Evolutionary conservation across 2,888 invertebrate genomes (phyloP), one percentile per base, ranked within the genome.

Genomic region (Acanthoscelides obtectus): DNA sequence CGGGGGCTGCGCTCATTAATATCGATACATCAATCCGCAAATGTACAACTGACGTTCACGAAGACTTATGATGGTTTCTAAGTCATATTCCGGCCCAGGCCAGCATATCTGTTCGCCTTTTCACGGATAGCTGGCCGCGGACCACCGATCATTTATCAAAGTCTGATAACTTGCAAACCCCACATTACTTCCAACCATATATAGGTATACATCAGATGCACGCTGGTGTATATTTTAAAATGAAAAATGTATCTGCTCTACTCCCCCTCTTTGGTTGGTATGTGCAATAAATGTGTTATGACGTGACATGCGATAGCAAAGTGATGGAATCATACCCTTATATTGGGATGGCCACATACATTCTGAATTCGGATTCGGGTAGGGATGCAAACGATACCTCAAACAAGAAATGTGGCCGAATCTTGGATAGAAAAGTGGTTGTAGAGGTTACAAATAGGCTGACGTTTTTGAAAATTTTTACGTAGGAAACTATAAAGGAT

Each of bases 101-200:
- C 73, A 73, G 71, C 75, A 73, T 76, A 75, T 77, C 74, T 71
- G 69, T 73, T 69, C 72, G 72, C 71, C 72, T 72, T 74, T 71
- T 70, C 69, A 64, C 72, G 72, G 70, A 74, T 72, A 76, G 74
- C 75, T 74, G 76, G 65, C 64, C 70, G 71, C 72, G 75, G 78
- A 74, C 76, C 76, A 75, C 75, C 73, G 72, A 73, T 73, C 79
- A 80, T 80, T 79, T 77, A 79, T 80, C 80, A 80, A 80, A 74
- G 79, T 79, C 79, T 74, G 79, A 80, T 80, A 79, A 79, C 76
- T 79, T 79, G 77, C 77, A 74, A 75, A 76, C 75, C 76, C 74
- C 73, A 74, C 74, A 74, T 75, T 76, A 77, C 77, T 77, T 77
- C 74, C 74, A 76, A 73, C 77, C 75, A 72, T 74, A 70, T 69